phyloP scores from a whole-genome alignment of 2,888 invertebrate species.

The Apamea epomidion region DNA sequence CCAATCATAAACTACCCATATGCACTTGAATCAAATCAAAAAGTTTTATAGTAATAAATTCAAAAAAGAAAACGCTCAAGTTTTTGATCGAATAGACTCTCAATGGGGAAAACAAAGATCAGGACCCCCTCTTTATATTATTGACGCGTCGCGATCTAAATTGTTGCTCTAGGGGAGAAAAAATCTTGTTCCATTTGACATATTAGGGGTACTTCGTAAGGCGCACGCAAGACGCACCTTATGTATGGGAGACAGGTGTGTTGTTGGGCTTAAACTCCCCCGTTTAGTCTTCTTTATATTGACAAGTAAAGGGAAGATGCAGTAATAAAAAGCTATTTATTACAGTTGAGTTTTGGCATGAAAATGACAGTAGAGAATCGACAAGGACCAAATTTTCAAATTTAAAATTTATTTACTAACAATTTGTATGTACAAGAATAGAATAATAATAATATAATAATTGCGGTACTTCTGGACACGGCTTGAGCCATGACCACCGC shows the following conservation, averaged over 20 bases:
- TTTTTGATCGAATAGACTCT: slow-evolving; percentile 77
- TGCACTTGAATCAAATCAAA: slow-evolving; percentile 60
- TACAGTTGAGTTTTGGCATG: not conserved
- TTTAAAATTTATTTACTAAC: too few species aligned
- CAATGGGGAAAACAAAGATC: slow-evolving; percentile 80
- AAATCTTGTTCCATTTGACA: slow-evolving; percentile 84
- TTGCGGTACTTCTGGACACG: too few species aligned
- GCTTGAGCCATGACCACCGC: too few species aligned
- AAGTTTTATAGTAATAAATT: slow-evolving; percentile 57
- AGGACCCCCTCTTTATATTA: slow-evolving; percentile 81
- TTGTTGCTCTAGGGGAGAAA: slow-evolving; percentile 81
- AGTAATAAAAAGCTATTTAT: not conserved
- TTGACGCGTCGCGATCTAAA: slow-evolving; percentile 86
- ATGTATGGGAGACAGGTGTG: slow-evolving; percentile 69
- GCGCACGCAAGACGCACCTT: slow-evolving; percentile 69
- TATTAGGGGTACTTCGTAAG: slow-evolving; percentile 74
- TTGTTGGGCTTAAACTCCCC: slow-evolving; percentile 56
- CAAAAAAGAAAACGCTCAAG: slow-evolving; percentile 43
- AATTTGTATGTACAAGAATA: too few species aligned
- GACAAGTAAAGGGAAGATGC: not conserved
- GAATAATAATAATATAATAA: too few species aligned
- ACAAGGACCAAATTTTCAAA: not conserved
- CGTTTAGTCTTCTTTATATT: slow-evolving; percentile 23
- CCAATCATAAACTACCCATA: slow-evolving; percentile 44
- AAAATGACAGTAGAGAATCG: not conserved